Evolutionary conservation across 2,113 vertebrate genomes (phyloP).

Genomic region (Peromyscus maniculatus): DNA sequence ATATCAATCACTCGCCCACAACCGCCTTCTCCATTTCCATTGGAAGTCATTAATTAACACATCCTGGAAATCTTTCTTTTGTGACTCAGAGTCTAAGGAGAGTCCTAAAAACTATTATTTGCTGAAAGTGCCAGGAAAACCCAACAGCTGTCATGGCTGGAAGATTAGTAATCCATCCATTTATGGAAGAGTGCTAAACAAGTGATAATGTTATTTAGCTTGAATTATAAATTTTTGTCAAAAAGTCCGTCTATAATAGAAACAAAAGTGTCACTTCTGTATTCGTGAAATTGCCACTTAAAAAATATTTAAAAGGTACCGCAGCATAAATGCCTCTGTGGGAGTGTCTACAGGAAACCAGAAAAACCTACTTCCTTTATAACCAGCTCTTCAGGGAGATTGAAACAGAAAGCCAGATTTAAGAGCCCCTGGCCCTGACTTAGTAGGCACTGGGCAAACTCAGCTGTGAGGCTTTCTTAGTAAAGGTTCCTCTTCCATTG

Average conservation of each 20-base stretch:
- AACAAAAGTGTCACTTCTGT: conserved; percentile 17
- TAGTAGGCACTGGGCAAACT: not conserved
- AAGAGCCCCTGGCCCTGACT: not conserved
- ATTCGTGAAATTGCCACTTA: conserved; percentile 32
- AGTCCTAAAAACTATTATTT: conserved; percentile 78
- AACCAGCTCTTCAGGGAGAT: not conserved
- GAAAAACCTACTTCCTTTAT: conserved; percentile 14
- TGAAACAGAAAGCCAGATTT: not conserved
- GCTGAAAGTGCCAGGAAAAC: conserved; percentile 73
- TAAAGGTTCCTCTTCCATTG: not conserved
- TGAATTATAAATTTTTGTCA: conserved; percentile 33
- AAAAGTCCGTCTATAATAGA: conserved; percentile 13
- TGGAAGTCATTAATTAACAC: conserved; percentile 84
- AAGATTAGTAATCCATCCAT: conserved; percentile 68
- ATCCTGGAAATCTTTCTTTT: conserved; percentile 78
- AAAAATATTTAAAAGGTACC: conserved; percentile 38
- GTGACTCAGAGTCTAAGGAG: conserved; percentile 82
- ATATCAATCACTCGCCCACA: conserved; percentile 81
- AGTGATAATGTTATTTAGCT: conserved; percentile 13
- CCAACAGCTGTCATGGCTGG: conserved; percentile 66
- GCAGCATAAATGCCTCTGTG: not conserved
- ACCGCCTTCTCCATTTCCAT: conserved; percentile 78
- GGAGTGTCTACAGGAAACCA: conserved; percentile 1
- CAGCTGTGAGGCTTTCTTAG: not conserved
- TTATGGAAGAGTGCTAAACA: conserved; percentile 19